Evolutionary conservation across 2,888 invertebrate species (phyloP), one percentile per base, ranked within the genome.

Genomic region (Aporophyla nigra): DNA sequence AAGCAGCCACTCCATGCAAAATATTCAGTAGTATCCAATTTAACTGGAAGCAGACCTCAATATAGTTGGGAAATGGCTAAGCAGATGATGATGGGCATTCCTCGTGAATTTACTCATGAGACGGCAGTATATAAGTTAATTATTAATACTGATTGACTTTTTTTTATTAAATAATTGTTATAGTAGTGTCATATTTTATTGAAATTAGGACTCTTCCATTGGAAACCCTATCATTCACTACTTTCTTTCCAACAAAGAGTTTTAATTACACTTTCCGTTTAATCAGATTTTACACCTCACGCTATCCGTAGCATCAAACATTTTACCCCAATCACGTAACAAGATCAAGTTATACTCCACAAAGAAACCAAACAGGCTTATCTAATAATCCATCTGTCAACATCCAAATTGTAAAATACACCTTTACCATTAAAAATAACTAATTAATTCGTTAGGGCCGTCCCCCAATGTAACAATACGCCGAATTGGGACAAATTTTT

Each of bases 401-500:
- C 94, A 92, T 84, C 74, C 82, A 93, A 95, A 94, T 94, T 96
- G 96, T 95, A 96, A 96, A 93, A 92, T 93, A 96, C 93, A 96
- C 96, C 93, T 90, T 75, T 67, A 78, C 91, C 90, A 92, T 94
- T 93, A 93, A 94, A 94, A 94, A 92, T 92, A 90, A 86, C 87
- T 94, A 95, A 95, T 96, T 94, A 94, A 93, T 92, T 91, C 92
- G 87, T 78, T 87, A 88, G 92, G 91, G 90, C 89, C 72, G 82
- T 80, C 91, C 94, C 94, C 92, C 92, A 86, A 84, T 92, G 94
- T 92, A 92, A 95, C 95, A 96, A 96, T 96, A 93, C 93, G 89
- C 91, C 76, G 94, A 93, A 94, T 96, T 95, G 93, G 94, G 91
- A 89, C 93, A 93, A 96, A 95, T 92, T 96, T 96, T 96, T 96